Conservation (phyloP, 1,140 invertebrate genomes). For the Hirudo medicinalis region DNA sequence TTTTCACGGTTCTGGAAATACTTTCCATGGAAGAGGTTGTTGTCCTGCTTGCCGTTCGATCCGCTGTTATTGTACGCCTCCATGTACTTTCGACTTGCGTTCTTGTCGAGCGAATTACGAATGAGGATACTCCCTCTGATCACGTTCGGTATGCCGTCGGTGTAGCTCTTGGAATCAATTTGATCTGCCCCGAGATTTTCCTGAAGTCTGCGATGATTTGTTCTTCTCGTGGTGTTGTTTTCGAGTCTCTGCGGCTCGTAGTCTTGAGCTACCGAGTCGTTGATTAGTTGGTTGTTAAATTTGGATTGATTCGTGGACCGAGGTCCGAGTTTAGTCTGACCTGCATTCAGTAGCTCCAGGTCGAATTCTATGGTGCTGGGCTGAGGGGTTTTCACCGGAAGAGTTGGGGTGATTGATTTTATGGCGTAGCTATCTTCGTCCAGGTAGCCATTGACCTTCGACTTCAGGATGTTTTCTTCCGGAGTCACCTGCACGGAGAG, state of each 20-base stretch:
- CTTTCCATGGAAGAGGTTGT: conserved; percentile 21
- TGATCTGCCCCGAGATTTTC: background rate
- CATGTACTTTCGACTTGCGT: conserved; percentile 9
- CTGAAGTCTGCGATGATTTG: no score
- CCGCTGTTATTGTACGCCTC: no score
- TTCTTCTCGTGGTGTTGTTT: background rate
- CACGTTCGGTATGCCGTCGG: conserved; percentile 12
- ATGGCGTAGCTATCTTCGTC: background rate
- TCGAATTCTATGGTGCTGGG: background rate
- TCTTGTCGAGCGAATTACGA: conserved; percentile 22
- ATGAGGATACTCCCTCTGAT: conserved; percentile 22
- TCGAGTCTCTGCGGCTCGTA: background rate
- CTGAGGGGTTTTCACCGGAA: background rate
- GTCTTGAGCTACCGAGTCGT: background rate
- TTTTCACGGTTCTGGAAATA: conserved; percentile 22
- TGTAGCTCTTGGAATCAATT: background rate
- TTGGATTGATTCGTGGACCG: background rate
- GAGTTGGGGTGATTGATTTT: background rate
- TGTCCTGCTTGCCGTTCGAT: conserved; percentile 10
- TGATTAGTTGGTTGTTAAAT: background rate
- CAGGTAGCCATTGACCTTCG: background rate
- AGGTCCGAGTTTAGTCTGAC: background rate
- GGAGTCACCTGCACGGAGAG: conserved; percentile 1
- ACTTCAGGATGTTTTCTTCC: background rate
- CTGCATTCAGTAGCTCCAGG: background rate